Evolutionary conservation across 2,113 vertebrate species (phyloP).

Genomic region (Hyperoodon ampullatus): DNA sequence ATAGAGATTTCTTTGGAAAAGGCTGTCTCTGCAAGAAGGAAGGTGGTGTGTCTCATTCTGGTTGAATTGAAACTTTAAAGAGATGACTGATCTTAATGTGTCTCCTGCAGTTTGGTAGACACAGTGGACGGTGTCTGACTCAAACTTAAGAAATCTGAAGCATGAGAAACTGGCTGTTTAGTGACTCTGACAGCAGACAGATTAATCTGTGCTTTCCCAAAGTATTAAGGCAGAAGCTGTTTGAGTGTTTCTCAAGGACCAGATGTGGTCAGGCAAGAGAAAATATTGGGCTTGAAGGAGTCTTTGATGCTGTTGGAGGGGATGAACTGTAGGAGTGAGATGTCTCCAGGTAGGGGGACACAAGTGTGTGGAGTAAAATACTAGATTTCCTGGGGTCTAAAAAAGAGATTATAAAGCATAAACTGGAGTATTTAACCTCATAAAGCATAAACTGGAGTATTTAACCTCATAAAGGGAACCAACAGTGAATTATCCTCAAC

Average conservation of each 20-base stretch:
- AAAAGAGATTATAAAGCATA: not conserved
- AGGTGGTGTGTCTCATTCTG: not conserved
- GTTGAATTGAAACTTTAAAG: not conserved
- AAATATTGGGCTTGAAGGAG: not conserved
- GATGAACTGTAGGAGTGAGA: not conserved
- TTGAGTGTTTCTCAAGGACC: not conserved
- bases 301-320: not conserved
- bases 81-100: not conserved
- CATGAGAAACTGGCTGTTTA: not conserved
- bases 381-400: not conserved
- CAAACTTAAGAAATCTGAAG: not conserved
- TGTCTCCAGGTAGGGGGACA: not conserved
- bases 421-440: not conserved
- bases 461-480: not conserved
- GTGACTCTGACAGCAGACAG: not conserved
- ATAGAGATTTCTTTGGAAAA: not conserved
- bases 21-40: not conserved
- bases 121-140: not conserved
- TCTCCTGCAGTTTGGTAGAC: not conserved
- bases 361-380: not conserved
- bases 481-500: not conserved
- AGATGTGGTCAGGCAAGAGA: not conserved
- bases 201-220: not conserved
- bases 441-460: not conserved
- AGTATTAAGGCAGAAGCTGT: not conserved